Base-by-base conservation (phyloP, 2,888 invertebrate species). In the Parnassius glacialis region DNA sequence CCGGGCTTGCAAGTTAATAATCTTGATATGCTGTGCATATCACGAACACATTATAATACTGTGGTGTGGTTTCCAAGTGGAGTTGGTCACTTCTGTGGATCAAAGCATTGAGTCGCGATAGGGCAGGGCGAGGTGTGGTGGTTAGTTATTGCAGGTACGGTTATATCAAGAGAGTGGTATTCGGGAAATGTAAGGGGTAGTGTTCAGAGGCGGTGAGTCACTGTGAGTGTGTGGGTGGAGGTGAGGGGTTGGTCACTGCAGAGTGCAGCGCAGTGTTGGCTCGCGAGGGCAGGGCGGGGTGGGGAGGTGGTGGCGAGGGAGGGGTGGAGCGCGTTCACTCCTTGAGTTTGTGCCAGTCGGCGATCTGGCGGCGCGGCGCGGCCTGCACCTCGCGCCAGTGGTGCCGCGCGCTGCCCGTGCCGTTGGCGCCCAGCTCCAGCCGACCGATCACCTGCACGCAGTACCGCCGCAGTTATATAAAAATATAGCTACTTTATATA, bases 311-410 rank as follows among this genome's bases (percentile, higher is more conserved):
- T 44, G 62, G 41, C 62, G 51, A 56, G 16, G 55, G 11, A 25
- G 42, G 51, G 44, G n/a, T 20, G 55, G 7, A 10, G 1, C 48
- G 7, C 13, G 74, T 72, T 92, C 94, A 97, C 94, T 97, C 97
- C 88, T 96, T 95, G 75, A 99, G 94, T 92, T 98, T 98, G 93
- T 99, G 99, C 99, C 99, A 99, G 92, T 99, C 98, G 69, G 99
- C 99, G 82, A 99, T 98, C 93, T 99, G 99, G 70, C 99, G 95
- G 73, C 98, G 95, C 58, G 99, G 98, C 71, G 98, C 98, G 81
- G 96, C 97, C 92, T 98, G 97, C 72, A 99, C 98, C 92, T 99
- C 98, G 79, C 96, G 97, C 99, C 99, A 99, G 90, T 99, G 99
- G 80, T 97, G 97, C 20, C 96, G 92, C 58, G 97, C 96, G 66